These are phyloP conservation scores for Bombyx huttoni DNA, from an alignment of 2,888 invertebrate species.

Conservation along the genomic window DNA sequence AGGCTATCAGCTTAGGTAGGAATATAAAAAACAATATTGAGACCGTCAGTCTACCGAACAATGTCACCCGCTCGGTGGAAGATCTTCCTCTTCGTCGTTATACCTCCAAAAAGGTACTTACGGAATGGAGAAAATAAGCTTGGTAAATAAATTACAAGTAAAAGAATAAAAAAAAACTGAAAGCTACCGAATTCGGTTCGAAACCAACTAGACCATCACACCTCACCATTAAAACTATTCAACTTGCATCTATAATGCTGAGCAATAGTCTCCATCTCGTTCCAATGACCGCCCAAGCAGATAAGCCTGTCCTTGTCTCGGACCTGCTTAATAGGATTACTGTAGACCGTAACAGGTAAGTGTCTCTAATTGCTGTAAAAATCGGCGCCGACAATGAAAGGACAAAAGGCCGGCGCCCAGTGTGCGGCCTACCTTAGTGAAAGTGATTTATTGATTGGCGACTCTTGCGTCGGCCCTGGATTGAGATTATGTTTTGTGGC, in stretches of 20 bases:
- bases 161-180: not conserved
- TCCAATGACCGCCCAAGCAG: constrained; percentile 39
- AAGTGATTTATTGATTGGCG: constrained; percentile 67
- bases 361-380: constrained; percentile 70
- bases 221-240: constrained; percentile 14
- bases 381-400: constrained; percentile 54
- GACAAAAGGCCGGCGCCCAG: constrained; percentile 56
- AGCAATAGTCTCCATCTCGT: constrained; percentile 15
- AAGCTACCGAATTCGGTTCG: constrained; percentile 11
- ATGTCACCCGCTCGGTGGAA: too few species aligned
- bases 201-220: constrained; percentile 22
- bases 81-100: too few species aligned
- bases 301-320: constrained; percentile 23
- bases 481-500: constrained; percentile 47
- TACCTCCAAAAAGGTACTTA: not conserved
- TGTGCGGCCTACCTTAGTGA: constrained; percentile 42
- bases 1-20: too few species aligned
- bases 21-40: too few species aligned
- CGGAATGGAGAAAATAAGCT: not conserved
- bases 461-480: constrained; percentile 42
- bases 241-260: constrained; percentile 11
- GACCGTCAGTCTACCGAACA: too few species aligned
- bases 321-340: constrained; percentile 58
- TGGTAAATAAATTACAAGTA: not conserved
- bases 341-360: constrained; percentile 57